Evolutionary conservation across 2,113 vertebrate species (phyloP), one percentile per base, ranked within the genome.

Genomic region (Pyrgilauda ruficollis): DNA sequence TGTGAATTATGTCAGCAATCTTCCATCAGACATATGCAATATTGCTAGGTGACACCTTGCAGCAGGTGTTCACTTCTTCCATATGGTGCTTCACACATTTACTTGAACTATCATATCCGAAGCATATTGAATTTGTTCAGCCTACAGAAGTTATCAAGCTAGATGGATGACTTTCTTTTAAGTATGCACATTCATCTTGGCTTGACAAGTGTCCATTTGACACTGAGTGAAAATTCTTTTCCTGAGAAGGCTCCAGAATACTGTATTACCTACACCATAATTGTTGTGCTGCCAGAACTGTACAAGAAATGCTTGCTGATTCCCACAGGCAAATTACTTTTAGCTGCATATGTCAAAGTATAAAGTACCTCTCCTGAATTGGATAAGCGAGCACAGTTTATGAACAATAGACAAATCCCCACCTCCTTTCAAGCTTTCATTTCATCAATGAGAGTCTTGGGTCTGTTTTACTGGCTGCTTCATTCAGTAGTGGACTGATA

Each of bases 51-150:
- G 96, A 96, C 94, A 97, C 93, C 94, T 97, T 96, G 90, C 87
- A 97, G 96, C 95, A 97, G 96, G 92, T 97, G 96, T 95, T 97
- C 95, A 77, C 93, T 95, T 94, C 87, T 96, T 94, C 95, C 93
- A 97, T 95, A 95, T 96, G 96, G 93, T 87, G 89, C 91, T 96
- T 97, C 93, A 89, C 94, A 94, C 92, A 83, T 96, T 96, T 97
- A 94, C 95, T 96, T 94, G 87, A 96, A 96, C 95, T 94, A 97
- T 97, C 82, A 91, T 97, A 96, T 83, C 85, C 80, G 87, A 83
- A 88, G 76, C 94, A 94, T 97, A 97, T 92, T 97, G 96, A 93
- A 96, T 96, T 97, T 97, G 73, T 77, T 95, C 92, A 95, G 84
- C n/a, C 73, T 86, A 90, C 69, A 85, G 87, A 91, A 96, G 87